Conservation (phyloP, 64 coral and sea anemone species). For the Montipora efflorescens region DNA sequence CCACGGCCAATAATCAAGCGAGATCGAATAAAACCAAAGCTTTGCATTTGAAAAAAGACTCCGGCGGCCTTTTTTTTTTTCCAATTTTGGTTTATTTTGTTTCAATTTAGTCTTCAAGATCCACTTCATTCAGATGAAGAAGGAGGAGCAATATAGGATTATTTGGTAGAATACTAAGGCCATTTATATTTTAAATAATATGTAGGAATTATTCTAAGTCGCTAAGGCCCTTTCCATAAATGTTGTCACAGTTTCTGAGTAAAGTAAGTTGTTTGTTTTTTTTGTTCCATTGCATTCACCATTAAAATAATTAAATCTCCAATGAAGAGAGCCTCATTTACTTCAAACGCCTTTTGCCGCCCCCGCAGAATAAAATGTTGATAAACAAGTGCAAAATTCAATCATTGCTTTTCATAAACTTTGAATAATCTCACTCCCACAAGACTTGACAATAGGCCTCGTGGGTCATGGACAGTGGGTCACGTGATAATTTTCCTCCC, state of each 20-base stretch:
- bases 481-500: slow-evolving; percentile 38
- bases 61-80: neutral
- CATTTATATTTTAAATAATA: neutral
- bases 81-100: neutral
- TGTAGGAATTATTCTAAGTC: neutral
- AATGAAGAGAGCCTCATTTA: neutral
- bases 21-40: neutral
- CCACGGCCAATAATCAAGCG: neutral
- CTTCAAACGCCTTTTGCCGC: neutral
- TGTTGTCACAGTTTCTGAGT: neutral
- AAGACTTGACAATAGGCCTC: neutral
- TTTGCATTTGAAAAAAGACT: neutral
- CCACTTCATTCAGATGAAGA: neutral
- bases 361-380: slow-evolving; percentile 2
- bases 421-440: neutral
- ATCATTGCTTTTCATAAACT: neutral
- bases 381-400: slow-evolving; percentile 7
- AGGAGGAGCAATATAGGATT: neutral
- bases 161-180: neutral
- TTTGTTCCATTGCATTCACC: neutral
- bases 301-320: neutral
- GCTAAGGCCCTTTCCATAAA: neutral
- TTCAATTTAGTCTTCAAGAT: neutral
- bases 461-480: slow-evolving; percentile 18
- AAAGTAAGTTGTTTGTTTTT: neutral